Conservation (phyloP, 2,888 invertebrate species). For the Laspeyria flexula region DNA sequence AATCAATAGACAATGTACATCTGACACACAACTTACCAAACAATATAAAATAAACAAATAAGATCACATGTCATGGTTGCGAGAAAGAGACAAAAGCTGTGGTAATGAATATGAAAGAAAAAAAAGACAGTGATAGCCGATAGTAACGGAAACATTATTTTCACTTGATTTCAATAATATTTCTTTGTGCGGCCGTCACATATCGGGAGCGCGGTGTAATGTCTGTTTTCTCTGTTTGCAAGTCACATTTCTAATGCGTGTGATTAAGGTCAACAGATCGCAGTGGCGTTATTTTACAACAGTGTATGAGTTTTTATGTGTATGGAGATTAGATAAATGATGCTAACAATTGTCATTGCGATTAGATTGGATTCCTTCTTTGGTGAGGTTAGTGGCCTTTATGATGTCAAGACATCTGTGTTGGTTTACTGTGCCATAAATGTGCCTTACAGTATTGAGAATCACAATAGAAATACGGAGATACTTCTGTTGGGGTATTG, state of each 20-base stretch:
- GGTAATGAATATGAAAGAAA: constrained; percentile 40
- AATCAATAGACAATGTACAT: constrained; percentile 39
- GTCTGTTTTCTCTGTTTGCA: constrained; percentile 59
- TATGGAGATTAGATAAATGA: constrained; percentile 32
- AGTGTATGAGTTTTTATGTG: constrained; percentile 37
- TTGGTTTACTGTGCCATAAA: too few relatives aligned
- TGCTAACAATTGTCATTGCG: constrained; percentile 31
- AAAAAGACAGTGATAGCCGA: constrained; percentile 22
- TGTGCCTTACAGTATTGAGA: too few relatives aligned
- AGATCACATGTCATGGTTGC: constrained; percentile 44
- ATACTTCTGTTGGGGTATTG: too few relatives aligned
- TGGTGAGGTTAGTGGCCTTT: constrained; percentile 2
- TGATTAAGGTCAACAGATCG: constrained; percentile 66
- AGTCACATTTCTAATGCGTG: constrained; percentile 64
- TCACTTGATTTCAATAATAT: constrained; percentile 59
- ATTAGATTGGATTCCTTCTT: constrained; percentile 3
- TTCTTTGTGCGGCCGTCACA: constrained; percentile 44
- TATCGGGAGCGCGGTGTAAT: constrained; percentile 46
- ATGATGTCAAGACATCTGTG: too few relatives aligned
- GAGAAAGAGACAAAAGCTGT: constrained; percentile 25
- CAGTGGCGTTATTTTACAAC: constrained; percentile 27
- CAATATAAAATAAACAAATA: constrained; percentile 57
- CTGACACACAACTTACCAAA: constrained; percentile 45
- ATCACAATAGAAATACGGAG: too few relatives aligned
- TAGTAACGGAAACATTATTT: constrained; percentile 49